Evolutionary conservation across 2,888 invertebrate genomes (phyloP), one percentile per base, ranked within the genome.

Genomic region (Patella depressa): DNA sequence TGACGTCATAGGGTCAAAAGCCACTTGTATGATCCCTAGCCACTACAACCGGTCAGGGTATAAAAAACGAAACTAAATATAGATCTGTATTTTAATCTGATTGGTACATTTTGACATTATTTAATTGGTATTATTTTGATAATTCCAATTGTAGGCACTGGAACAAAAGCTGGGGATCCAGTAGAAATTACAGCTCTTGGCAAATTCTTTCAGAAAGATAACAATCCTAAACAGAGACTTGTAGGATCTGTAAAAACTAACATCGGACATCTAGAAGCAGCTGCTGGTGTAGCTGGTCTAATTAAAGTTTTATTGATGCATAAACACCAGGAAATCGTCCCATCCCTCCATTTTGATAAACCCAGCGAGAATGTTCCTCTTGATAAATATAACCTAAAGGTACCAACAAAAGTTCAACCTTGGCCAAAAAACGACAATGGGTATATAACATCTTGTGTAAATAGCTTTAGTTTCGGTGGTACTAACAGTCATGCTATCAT

Each of bases 221-320:
- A 69, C 14, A 55, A 55, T 7, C 53, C 74, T n/a, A 71, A 72
- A 0, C 53, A 59, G 15, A 72, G 77, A 14, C 57, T 76, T 29
- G 74, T 88, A 11, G 88, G 88, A 1, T 88, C 88, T 1, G 86
- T 86, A 3, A 87, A 87, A 78, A 85, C 87, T 24, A 88, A 87
- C 73, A 86, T 88, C 59, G 88, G 88, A 11, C 88, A 88, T 72
- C 77, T 83, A 19, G 87, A 87, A 74, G 83, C 87, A 2, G 86
- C 85, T 0, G 86, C 88, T 2, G 88, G 87, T 0, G 83, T 84
- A 11, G 86, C 86, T 2, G 85, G 85, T 0, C 74, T 88, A 0
- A 85, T 88, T 53, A 88, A 87, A 72, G 84, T 86, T 9, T 72
- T 86, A 53, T 77, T 88, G 24, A 87, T 86, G 86, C 84, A 86